Evolutionary conservation across 2,888 invertebrate species (phyloP), one percentile per base, ranked within the genome.

Genomic region (Nemotelus pantherinus): DNA sequence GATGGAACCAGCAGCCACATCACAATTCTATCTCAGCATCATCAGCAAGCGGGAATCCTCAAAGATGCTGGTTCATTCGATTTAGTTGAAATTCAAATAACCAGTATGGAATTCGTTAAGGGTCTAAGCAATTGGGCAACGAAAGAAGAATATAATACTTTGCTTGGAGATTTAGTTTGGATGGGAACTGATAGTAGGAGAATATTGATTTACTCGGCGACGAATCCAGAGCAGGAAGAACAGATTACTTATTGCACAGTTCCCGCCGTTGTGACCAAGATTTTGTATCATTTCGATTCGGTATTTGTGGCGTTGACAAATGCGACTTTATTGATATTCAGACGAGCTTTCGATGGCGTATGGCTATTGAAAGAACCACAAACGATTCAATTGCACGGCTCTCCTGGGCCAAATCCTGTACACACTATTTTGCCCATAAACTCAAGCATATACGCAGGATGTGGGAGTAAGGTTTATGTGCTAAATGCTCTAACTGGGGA

Each of bases 251-350:
- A 90, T 82, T 91, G 93, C 39, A 87, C 89, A 0, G 93, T 94
- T 0, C 89, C 92, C 0, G 93, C 93, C 2, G 89, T 92, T 1
- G 91, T 95, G 57, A 91, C 92, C 60, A 93, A 93, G 81, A 93
- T 97, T 80, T 90, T 92, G 81, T 94, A 94, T 86, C 94, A 95
- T 85, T 94, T 94, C 84, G 95, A 95, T 86, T 92, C 93, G 72
- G 94, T 97, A 81, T 97, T 95, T 86, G 95, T 95, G n/a, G 95
- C 95, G 0, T 89, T 96, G 3, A 89, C 92, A 9, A 95, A 93
- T 84, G 95, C 96, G 2, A 89, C 90, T 2, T 88, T 97, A 7
- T 88, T 94, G 0, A 92, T 96, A 77, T 96, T 92, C 87, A 88
- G 90, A 77, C 89, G 95, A 76, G 90, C 91, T 76, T 89, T 89